Evolutionary conservation across 2,113 vertebrate genomes (phyloP), one percentile per base, ranked within the genome.

Genomic region (Ctenomys sociabilis): DNA sequence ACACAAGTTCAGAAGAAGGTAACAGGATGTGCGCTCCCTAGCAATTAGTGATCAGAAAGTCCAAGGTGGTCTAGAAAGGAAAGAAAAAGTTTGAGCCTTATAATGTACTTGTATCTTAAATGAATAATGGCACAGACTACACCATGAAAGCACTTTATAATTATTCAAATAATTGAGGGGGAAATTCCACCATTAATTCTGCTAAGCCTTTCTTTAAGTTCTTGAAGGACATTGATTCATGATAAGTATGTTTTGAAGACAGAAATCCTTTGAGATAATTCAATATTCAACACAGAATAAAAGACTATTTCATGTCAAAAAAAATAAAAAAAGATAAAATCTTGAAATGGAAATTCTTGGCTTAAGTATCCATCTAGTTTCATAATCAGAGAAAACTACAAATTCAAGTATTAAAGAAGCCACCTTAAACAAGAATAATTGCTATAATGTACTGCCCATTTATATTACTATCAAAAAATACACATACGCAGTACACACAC

Each of bases 371-470:
- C 4, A 85, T 5, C 3, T 21, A 68, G 2, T 40, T n/a, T 70
- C 81, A 84, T 95, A 84, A 35, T 61, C 66, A 92, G 49, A 88
- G 54, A 85, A 95, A 92, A 68, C 28, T 35, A 57, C 3, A 92
- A 66, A 57, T 52, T 45, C 43, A 73, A 5, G 12, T 8, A 95
- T 92, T 82, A 92, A 73, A 64, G 17, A 0, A 43, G 0, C 3
- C 40, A 68, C 9, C 35, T 80, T 30, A 37, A 75, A 90, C 86
- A 28, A n/a, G 45, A 13, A 0, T 22, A 54, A 22, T 40, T 35
- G 2, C 21, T 91, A n/a, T 10, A 80, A n/a, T 61, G 88, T 17
- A 72, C 16, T n/a, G 26, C 66, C 16, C 40, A 6, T 49, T 93
- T 77, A 66, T 43, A 92, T 21, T 77, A 30, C 28, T 10, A 77